phyloP scores from a whole-genome alignment of 2,113 vertebrate genomes.

The Halichoeres trimaculatus region DNA sequence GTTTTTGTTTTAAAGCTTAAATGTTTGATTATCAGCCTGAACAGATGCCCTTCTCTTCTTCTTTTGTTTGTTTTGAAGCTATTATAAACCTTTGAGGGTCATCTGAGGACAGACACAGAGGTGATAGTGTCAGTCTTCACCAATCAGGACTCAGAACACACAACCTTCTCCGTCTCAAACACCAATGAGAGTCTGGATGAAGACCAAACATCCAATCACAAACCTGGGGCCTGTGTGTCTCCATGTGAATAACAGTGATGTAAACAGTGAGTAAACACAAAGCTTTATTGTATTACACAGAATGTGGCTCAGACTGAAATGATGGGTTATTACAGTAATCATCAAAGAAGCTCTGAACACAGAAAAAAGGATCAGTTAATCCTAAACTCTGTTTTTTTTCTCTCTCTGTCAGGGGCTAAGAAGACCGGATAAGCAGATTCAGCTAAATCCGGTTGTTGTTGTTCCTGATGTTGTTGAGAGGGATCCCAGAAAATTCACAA shows the following conservation, averaged over 20 bases:
- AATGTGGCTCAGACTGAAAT: conserved; percentile 40
- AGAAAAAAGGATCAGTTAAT: conserved; percentile 69
- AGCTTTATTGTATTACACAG: conserved; percentile 36
- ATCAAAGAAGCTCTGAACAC: conserved; percentile 40
- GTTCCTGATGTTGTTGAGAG: conserved; percentile 60
- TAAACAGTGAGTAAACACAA: conserved; percentile 31
- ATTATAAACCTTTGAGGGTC: not conserved
- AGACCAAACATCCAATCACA: conserved; percentile 5
- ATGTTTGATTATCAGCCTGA: not conserved
- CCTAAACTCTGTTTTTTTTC: conserved; percentile 69
- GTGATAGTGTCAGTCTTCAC: not conserved
- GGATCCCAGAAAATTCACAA: conserved; percentile 59
- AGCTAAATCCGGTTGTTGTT: conserved; percentile 82
- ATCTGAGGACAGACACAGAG: not conserved
- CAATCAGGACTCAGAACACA: not conserved
- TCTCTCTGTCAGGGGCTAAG: conserved; percentile 46
- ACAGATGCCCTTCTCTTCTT: not conserved
- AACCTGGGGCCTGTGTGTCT: not conserved
- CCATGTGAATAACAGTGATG: conserved; percentile 16
- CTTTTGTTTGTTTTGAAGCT: not conserved
- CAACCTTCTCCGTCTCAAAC: not conserved
- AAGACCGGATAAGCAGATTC: conserved; percentile 76
- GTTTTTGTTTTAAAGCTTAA: not conserved
- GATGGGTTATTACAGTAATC: conserved; percentile 57
- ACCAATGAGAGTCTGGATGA: not conserved